Evolutionary conservation across 1,140 invertebrate genomes (phyloP).

Genomic region (Apis dorsata): DNA sequence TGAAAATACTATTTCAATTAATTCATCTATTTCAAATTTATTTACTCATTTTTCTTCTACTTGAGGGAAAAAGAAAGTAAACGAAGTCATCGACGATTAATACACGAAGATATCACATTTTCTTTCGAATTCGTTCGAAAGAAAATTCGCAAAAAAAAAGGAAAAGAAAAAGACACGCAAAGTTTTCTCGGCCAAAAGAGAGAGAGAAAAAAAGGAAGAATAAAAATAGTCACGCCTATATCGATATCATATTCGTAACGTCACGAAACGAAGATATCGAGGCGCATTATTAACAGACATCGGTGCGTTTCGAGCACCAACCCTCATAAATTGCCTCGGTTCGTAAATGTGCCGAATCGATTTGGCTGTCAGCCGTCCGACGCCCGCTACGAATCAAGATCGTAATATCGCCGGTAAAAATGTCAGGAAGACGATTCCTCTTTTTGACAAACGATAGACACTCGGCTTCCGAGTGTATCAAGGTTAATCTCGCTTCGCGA

Average conservation of each 20-base stretch:
- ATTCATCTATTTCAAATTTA: too few species aligned
- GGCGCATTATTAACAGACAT: constrained; percentile 56
- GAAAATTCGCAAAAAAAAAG: too few species aligned
- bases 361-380: constrained; percentile 33
- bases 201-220: background rate
- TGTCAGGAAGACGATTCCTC: constrained; percentile 32
- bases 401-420: constrained; percentile 39
- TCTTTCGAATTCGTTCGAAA: too few species aligned
- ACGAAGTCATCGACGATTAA: background rate
- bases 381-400: constrained; percentile 27
- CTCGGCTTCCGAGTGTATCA: constrained; percentile 6
- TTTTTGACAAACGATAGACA: constrained; percentile 35
- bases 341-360: constrained; percentile 55
- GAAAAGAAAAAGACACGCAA: too few species aligned
- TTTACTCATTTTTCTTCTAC: too few species aligned
- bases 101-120: background rate
- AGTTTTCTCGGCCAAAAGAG: too few species aligned
- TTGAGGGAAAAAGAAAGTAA: too few species aligned
- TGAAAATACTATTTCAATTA: too few species aligned
- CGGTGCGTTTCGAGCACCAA: constrained; percentile 30
- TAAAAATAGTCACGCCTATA: background rate
- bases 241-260: background rate
- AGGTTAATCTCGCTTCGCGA: constrained; percentile 17
- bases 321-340: constrained; percentile 54
- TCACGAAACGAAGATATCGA: constrained; percentile 37